Evolutionary conservation across 1,140 invertebrate species (phyloP).

Genomic region (Drosophila triauraria): DNA sequence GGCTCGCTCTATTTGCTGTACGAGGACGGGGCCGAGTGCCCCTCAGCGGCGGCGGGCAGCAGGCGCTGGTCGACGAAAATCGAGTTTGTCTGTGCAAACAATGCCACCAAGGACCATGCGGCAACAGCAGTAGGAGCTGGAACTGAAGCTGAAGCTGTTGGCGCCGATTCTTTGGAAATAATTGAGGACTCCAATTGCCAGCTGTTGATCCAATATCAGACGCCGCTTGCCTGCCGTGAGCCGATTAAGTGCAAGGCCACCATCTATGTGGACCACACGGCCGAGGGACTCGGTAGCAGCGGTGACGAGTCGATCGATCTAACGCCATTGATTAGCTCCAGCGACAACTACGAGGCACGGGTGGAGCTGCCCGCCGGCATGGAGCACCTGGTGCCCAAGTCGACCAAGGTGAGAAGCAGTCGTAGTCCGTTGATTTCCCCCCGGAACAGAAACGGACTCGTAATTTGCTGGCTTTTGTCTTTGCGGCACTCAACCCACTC

Average conservation of each 20-base stretch:
- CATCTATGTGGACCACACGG: slow-evolving; percentile 57
- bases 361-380: slow-evolving; percentile 67
- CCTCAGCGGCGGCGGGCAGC: slow-evolving; percentile 18
- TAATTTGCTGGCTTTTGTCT: slow-evolving; percentile 63
- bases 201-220: slow-evolving; percentile 86
- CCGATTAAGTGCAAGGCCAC: slow-evolving; percentile 78
- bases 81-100: slow-evolving; percentile 86
- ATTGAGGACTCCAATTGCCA: slow-evolving; percentile 85
- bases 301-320: slow-evolving; percentile 83
- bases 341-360: slow-evolving; percentile 85
- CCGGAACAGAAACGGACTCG: not conserved
- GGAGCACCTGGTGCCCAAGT: slow-evolving; percentile 64
- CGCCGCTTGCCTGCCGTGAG: slow-evolving; percentile 85
- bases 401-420: slow-evolving; percentile 73
- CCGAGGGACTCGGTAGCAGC: slow-evolving; percentile 54
- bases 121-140: not conserved
- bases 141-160: not conserved
- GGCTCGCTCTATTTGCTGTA: slow-evolving; percentile 86
- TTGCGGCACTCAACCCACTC: slow-evolving; percentile 9
- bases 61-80: slow-evolving; percentile 85
- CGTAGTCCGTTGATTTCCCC: slow-evolving; percentile 49
- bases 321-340: slow-evolving; percentile 84
- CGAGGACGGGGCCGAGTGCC: slow-evolving; percentile 85
- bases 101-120: slow-evolving; percentile 66
- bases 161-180: slow-evolving; percentile 73